These are phyloP conservation scores for Orestias chungarensis DNA, from an alignment of 2,797 vertebrate species.

Conservation along the genomic window DNA sequence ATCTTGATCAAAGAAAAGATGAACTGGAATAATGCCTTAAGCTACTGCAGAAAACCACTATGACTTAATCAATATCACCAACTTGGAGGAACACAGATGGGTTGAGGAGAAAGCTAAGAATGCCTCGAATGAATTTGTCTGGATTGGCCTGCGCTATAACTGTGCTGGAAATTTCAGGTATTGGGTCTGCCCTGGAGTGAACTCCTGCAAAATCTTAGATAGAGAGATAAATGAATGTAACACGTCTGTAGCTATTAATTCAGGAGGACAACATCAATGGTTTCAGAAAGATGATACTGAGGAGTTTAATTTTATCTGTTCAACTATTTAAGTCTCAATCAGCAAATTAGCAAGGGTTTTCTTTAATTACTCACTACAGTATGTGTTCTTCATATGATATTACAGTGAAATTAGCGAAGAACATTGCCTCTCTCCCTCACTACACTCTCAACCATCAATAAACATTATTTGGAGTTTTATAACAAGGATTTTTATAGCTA, in stretches of 20 bases:
- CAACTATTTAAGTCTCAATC: too few species aligned
- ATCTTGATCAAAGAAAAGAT: neutral
- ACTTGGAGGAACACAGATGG: neutral
- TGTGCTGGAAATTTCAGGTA: neutral
- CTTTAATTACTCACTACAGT: too few species aligned
- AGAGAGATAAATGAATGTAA: fast-evolving
- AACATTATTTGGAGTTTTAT: too few species aligned
- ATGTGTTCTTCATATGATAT: too few species aligned
- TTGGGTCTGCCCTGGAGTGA: too few species aligned
- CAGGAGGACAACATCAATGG: conserved; percentile 1
- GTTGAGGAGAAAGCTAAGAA: neutral
- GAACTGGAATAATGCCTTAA: neutral
- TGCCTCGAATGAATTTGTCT: neutral
- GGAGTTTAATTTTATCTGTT: neutral
- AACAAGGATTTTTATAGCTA: too few species aligned
- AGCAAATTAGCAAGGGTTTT: too few species aligned
- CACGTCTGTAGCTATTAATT: too few species aligned
- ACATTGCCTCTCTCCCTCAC: too few species aligned
- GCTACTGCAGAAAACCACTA: neutral
- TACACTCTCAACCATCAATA: too few species aligned
- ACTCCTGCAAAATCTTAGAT: too few species aligned
- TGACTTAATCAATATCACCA: neutral
- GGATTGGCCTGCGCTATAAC: neutral
- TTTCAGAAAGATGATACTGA: fast-evolving
- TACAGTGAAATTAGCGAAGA: too few species aligned